Evolutionary conservation across 1,140 invertebrate genomes (phyloP).

Genomic region (Eurosta solidaginis): DNA sequence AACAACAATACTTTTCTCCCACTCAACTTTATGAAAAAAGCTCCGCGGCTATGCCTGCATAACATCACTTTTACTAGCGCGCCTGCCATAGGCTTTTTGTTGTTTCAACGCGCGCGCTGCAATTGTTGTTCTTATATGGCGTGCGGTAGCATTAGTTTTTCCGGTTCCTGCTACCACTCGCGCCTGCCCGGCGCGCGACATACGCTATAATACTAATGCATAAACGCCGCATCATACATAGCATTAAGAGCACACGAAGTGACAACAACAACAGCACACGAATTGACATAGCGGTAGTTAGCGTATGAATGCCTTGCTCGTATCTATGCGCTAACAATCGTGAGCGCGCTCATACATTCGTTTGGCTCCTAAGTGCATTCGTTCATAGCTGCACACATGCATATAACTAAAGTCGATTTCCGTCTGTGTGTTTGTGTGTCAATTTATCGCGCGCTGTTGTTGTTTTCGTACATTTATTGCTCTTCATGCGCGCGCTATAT

Average conservation of each 20-base stretch:
- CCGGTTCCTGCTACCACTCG: conserved; percentile 8
- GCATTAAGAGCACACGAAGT: neutral
- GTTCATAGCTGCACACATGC: neutral
- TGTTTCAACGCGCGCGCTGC: neutral
- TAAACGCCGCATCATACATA: neutral
- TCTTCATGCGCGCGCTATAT: neutral
- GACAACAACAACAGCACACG: neutral
- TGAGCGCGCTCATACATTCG: neutral
- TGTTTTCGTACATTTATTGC: neutral
- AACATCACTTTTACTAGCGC: neutral
- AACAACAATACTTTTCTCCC: neutral
- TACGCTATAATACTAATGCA: neutral
- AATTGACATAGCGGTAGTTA: conserved; percentile 9
- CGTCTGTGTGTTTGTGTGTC: neutral
- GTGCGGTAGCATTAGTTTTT: conserved; percentile 8
- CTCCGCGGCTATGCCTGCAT: neutral
- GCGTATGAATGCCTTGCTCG: neutral
- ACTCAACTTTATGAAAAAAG: conserved; percentile 4
- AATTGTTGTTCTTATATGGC: neutral
- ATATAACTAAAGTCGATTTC: neutral
- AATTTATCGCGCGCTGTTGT: neutral
- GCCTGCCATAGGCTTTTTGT: neutral
- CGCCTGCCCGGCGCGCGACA: neutral
- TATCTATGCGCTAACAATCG: neutral
- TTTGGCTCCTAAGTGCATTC: neutral